A percentile compares a stretch with the other conserved stretches of the same genome.
Evolutionary conservation across 1,140 invertebrate species (phyloP).

Genomic region (Drosophila kohkoa): DNA sequence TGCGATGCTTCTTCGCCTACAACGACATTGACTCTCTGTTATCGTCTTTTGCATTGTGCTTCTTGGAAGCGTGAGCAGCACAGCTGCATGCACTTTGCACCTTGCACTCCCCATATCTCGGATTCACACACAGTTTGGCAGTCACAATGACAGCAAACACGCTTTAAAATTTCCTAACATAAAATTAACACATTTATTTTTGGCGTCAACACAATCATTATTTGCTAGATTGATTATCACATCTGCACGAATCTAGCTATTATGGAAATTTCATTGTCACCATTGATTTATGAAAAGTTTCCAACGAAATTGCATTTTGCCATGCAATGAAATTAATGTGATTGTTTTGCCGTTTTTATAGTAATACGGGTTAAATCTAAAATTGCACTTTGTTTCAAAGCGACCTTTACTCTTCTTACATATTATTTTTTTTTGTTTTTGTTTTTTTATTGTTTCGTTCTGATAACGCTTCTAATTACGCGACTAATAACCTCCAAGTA

Average conservation of each 20-base stretch:
- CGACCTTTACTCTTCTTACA: background rate
- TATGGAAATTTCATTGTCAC: no score
- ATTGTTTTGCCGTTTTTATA: no score
- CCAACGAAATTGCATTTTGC: no score
- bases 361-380: no score
- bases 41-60: conserved; percentile 13
- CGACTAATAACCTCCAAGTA: background rate
- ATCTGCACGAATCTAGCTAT: no score
- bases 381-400: background rate
- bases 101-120: conserved; percentile 27
- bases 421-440: background rate
- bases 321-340: no score
- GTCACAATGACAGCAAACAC: background rate
- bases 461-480: conserved; percentile 14
- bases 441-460: conserved; percentile 5
- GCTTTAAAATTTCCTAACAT: background rate
- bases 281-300: no score
- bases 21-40: conserved; percentile 61
- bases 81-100: conserved; percentile 35
- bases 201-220: background rate
- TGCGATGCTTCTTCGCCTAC: conserved; percentile 16
- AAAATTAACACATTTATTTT: conserved; percentile 32
- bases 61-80: conserved; percentile 9
- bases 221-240: background rate
- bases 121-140: no score